Evolutionary conservation across 1,140 invertebrate genomes (phyloP), one percentile per base, ranked within the genome.

Genomic region (Wiebesia pumilae): DNA sequence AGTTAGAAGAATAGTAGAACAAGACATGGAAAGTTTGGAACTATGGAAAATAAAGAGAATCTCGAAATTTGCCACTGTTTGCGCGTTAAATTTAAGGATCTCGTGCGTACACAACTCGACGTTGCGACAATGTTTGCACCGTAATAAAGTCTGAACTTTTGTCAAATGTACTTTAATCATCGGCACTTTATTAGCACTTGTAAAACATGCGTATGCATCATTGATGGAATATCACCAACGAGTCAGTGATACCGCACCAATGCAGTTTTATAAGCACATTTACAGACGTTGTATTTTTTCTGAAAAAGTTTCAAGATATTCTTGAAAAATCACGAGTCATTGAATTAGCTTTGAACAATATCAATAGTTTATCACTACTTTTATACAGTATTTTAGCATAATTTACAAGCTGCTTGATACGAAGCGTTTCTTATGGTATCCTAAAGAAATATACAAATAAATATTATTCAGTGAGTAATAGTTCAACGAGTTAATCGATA

Each of bases 61-160:
- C 78, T 80, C 77, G 30, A 82, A 86, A 82, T 82, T 71, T 86
- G 85, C 85, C 85, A 69, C 33, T 86, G 85, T 86, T 86, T 86
- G 80, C 43, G 33, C 30, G 69, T n/a, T 30, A 86, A 86, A 82
- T 86, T 86, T 82, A 65, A 78, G 85, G 80, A 75, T 43, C 75
- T 82, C 51, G 33, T 67, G 79, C n/a, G 79, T 54, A 77, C 35
- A 65, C 38, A 73, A 51, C 3, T 33, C 21, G 80, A 51, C 78
- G 21, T 73, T 75, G 79, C 67, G 67, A 71, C 35, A 54, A 69
- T 85, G 79, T 81, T 81, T 85, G 77, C 77, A 7, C 27, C 38
- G 19, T n/a, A 83, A 51, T 83, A 71, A 79, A 83, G 30, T 3
- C 19, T 51, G 69, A 51, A 51, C 82, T 54, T 35, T 79, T 79